These are phyloP conservation scores for Lepidocyrtinus sp. DNA, from an alignment of 2,888 invertebrate genomes.

Conservation along the genomic window DNA sequence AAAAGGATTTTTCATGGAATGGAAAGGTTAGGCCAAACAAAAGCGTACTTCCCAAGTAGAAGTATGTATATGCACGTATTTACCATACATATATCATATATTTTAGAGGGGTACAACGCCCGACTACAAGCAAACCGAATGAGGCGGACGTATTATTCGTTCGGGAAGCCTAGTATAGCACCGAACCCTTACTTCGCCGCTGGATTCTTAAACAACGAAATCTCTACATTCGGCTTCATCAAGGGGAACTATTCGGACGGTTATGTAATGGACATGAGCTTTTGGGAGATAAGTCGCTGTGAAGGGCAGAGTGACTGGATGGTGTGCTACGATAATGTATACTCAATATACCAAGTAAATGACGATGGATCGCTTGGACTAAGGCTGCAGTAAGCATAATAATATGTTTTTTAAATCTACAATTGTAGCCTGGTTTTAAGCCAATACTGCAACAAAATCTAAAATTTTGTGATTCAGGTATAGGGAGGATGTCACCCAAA, in stretches of 20 bases:
- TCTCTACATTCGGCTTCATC: constrained; percentile 46
- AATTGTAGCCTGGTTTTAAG: not conserved
- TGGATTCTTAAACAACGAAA: constrained; percentile 34
- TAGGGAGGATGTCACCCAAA: not conserved
- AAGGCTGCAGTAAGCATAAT: too few species aligned
- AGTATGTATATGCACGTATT: too few species aligned
- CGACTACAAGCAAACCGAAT: not conserved
- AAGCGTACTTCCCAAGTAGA: too few species aligned
- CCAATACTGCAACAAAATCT: not conserved
- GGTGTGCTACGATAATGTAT: not conserved
- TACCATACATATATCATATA: too few species aligned
- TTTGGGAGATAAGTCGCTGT: constrained; percentile 18
- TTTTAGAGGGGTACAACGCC: constrained; percentile 29
- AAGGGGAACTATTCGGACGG: constrained; percentile 47
- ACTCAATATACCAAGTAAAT: not conserved
- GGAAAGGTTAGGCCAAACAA: too few species aligned
- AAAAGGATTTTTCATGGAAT: constrained; percentile 38
- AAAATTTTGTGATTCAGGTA: not conserved
- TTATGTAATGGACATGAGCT: constrained; percentile 45
- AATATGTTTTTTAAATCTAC: not conserved
- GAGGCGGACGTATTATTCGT: constrained; percentile 42
- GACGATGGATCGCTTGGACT: not conserved
- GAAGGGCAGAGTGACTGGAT: not conserved
- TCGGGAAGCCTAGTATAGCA: constrained; percentile 31
- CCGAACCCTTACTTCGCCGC: constrained; percentile 51